Conservation (phyloP, 2,888 invertebrate genomes). For the Tetragonula carbonaria region DNA sequence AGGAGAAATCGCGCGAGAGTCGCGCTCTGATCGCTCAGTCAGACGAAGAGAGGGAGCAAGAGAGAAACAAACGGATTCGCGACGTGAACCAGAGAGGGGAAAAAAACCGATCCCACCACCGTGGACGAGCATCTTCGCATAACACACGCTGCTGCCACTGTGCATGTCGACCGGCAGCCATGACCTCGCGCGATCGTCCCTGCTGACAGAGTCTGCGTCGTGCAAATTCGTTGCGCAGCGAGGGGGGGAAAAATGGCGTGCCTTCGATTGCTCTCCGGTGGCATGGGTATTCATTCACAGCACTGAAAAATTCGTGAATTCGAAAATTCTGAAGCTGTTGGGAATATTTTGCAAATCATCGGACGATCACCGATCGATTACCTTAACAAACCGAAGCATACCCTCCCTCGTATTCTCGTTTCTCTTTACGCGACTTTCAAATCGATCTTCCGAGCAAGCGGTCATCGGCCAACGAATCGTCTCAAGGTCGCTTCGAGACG, state of each 20-base stretch:
- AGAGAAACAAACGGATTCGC: background rate
- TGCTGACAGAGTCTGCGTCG: slow-evolving; percentile 34
- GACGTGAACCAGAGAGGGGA: slow-evolving; percentile 38
- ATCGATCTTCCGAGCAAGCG: too few species aligned
- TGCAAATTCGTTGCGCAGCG: slow-evolving; percentile 54
- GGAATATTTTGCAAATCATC: too few species aligned
- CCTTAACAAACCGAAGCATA: too few species aligned
- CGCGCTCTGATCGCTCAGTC: slow-evolving; percentile 1
- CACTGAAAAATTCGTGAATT: too few species aligned
- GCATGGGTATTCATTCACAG: too few species aligned
- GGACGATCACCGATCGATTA: too few species aligned
- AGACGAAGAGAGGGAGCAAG: slow-evolving; percentile 22
- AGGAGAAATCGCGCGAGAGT: background rate
- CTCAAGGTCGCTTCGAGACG: background rate
- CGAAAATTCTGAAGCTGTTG: too few species aligned
- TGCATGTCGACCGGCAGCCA: slow-evolving; percentile 60
- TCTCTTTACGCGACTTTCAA: too few species aligned
- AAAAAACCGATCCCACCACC: slow-evolving; percentile 52
- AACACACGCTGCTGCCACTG: slow-evolving; percentile 21
- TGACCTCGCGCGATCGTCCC: slow-evolving; percentile 64
- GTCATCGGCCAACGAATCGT: background rate
- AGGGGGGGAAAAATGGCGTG: background rate
- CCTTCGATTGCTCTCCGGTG: background rate
- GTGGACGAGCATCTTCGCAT: slow-evolving; percentile 46
- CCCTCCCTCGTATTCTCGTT: too few species aligned